Conservation (phyloP, 2,888 invertebrate species). For the Rhagophthalmus giganteus region DNA sequence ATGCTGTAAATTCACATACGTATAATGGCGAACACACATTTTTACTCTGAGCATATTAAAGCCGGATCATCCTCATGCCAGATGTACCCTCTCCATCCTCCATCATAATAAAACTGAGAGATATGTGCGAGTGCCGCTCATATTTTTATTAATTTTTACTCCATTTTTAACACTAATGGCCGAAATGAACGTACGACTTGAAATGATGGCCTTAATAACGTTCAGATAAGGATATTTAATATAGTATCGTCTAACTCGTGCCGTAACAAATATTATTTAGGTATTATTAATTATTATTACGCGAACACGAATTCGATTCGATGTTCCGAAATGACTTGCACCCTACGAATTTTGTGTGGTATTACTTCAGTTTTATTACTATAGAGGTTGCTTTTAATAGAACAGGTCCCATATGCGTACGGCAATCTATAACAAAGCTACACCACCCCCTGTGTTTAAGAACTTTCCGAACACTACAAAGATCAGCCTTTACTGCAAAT, state of each 20-base stretch:
- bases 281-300: no score
- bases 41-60: constrained; percentile 54
- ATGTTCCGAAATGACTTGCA: no score
- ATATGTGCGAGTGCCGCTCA: constrained; percentile 38
- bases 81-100: constrained; percentile 31
- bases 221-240: constrained; percentile 33
- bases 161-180: constrained; percentile 45
- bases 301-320: no score
- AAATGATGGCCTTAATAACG: constrained; percentile 42
- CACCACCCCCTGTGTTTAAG: constrained; percentile 31
- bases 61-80: constrained; percentile 41
- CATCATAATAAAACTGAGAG: constrained; percentile 40
- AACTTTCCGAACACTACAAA: constrained; percentile 43
- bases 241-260: no score
- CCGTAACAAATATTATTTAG: no score
- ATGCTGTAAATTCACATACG: constrained; percentile 48
- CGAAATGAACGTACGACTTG: constrained; percentile 39
- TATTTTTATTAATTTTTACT: constrained; percentile 46
- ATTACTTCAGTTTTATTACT: constrained; percentile 16
- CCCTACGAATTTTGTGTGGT: constrained; percentile 3
- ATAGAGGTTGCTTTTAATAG: constrained; percentile 18
- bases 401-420: constrained; percentile 36
- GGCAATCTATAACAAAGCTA: constrained; percentile 30
- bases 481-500: constrained; percentile 48
- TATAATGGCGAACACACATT: constrained; percentile 56